Evolutionary conservation across 2,888 invertebrate species (phyloP).

Genomic region (Slavum lentiscoides): DNA sequence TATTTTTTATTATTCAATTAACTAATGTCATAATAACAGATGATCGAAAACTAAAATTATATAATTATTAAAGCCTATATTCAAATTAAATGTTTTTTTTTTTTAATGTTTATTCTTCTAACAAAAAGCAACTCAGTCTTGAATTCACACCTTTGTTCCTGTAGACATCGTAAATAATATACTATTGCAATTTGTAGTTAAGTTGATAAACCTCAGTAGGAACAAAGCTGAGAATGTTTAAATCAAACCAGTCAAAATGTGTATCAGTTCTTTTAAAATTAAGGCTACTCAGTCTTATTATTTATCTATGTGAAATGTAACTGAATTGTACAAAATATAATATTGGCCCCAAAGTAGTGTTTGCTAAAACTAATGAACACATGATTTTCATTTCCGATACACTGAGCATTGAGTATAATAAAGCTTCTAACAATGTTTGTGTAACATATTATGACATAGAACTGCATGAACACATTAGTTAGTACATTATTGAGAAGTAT

Average conservation of each 20-base stretch:
- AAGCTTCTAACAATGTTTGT: constrained; percentile 49
- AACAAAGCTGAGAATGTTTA: constrained; percentile 53
- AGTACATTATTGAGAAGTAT: constrained; percentile 46
- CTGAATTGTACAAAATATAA: constrained; percentile 41
- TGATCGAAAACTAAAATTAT: constrained; percentile 47
- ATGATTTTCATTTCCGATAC: constrained; percentile 42
- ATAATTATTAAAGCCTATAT: constrained; percentile 43
- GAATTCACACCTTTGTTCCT: constrained; percentile 49
- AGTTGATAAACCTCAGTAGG: constrained; percentile 38
- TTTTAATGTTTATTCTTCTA: constrained; percentile 24
- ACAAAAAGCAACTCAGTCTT: constrained; percentile 52
- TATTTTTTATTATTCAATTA: constrained; percentile 29
- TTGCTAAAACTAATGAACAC: constrained; percentile 53
- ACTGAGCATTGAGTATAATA: constrained; percentile 49
- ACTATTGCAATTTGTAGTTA: constrained; percentile 47
- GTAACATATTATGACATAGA: constrained; percentile 45
- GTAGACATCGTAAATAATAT: constrained; percentile 38
- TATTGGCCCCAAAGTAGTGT: constrained; percentile 51
- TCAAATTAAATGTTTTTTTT: constrained; percentile 34
- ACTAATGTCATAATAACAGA: constrained; percentile 41
- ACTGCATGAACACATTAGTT: constrained; percentile 52
- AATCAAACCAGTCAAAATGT: constrained; percentile 51
- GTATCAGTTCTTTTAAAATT: constrained; percentile 52
- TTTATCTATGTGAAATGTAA: constrained; percentile 52
- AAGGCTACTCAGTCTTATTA: constrained; percentile 54